These are phyloP conservation scores for Tyrannus savana DNA, from an alignment of 2,113 vertebrate species.

Conservation along the genomic window DNA sequence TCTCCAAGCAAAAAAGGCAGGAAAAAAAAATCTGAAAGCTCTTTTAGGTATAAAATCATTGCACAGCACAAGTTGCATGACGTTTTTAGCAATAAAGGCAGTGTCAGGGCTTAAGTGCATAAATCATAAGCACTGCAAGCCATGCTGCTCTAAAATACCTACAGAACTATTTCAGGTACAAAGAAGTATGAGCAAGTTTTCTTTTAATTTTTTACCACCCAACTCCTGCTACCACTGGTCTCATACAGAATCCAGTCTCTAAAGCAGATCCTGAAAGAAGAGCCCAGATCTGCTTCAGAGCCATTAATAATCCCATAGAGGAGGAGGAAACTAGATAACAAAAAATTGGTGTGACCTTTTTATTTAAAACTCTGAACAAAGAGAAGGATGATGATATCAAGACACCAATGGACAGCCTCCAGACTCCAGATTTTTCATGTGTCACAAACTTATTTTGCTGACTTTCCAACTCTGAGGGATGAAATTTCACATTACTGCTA, in stretches of 20 bases:
- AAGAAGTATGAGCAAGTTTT: neutral
- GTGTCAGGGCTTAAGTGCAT: slow-evolving; percentile 12
- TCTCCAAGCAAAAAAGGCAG: neutral
- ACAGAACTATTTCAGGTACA: neutral
- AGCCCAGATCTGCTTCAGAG: neutral
- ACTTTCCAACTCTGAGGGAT: neutral
- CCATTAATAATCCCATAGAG: neutral
- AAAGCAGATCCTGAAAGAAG: neutral
- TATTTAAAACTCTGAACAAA: slow-evolving; percentile 18
- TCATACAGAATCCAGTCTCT: neutral
- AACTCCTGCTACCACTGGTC: neutral
- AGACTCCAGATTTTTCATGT: neutral
- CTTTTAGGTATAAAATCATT: neutral
- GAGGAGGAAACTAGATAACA: neutral
- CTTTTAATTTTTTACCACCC: neutral
- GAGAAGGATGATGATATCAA: neutral
- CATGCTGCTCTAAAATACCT: neutral
- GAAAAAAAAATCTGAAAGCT: neutral
- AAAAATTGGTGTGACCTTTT: neutral
- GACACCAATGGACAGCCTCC: neutral
- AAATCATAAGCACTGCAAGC: neutral
- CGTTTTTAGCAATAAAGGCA: neutral
- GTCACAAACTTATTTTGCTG: neutral
- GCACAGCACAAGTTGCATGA: neutral
- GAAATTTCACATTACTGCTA: neutral